These are phyloP conservation scores for Bombus pyrosoma DNA, from an alignment of 1,140 invertebrate genomes.

Conservation along the genomic window DNA sequence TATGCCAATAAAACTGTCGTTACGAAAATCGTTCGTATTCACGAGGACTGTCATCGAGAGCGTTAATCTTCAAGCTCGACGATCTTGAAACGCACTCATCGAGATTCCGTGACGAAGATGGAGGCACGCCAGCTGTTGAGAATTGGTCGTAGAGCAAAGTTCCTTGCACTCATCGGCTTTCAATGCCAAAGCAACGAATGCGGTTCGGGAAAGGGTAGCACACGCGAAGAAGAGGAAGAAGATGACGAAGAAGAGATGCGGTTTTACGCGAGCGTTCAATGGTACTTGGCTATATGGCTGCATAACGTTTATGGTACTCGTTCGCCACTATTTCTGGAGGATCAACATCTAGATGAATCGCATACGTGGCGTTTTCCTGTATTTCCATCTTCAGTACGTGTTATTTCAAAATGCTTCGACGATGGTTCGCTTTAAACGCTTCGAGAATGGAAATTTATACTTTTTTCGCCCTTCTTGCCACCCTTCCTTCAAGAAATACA, in stretches of 20 bases:
- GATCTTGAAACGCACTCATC: not conserved
- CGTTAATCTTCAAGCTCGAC: not conserved
- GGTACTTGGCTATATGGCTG: slow-evolving; percentile 29
- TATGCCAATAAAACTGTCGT: not conserved
- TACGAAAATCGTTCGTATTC: not conserved
- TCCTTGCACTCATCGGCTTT: slow-evolving; percentile 15
- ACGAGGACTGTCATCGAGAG: not conserved
- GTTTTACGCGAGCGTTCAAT: slow-evolving; percentile 33
- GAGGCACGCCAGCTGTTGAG: slow-evolving; percentile 7
- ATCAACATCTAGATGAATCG: slow-evolving; percentile 34
- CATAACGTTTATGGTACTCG: slow-evolving; percentile 38
- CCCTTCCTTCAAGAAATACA: not conserved
- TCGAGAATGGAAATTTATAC: not conserved
- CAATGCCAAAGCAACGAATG: slow-evolving; percentile 17
- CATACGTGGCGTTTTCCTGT: slow-evolving; percentile 13
- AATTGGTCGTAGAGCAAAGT: not conserved
- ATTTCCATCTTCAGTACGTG: slow-evolving; percentile 13
- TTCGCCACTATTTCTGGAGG: slow-evolving; percentile 34
- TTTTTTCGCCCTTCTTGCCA: not conserved
- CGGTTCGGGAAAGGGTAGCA: not conserved
- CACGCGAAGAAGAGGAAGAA: not conserved
- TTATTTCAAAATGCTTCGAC: not conserved
- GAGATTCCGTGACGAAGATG: not conserved
- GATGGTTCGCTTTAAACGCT: slow-evolving; percentile 2
- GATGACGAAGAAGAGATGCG: not conserved